A percentile compares a stretch with the other conserved stretches of the same genome.
These are phyloP conservation scores for Pithys albifrons DNA, from an alignment of 2,113 vertebrate species.

Conservation along the genomic window DNA sequence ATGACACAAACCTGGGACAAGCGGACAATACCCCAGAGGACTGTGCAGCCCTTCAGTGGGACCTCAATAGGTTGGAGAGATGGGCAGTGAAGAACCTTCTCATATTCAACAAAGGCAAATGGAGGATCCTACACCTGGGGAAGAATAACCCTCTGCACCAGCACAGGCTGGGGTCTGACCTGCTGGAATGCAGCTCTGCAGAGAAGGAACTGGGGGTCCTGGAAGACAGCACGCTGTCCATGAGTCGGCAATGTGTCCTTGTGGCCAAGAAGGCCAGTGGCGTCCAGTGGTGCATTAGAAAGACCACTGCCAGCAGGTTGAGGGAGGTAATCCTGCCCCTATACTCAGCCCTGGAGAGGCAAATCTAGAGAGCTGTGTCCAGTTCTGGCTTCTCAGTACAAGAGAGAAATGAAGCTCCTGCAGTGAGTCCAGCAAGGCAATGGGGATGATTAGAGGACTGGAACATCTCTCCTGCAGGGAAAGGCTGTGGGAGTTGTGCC, in stretches of 20 bases:
- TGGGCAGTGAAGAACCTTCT: neutral
- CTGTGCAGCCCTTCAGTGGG: neutral
- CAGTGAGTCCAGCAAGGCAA: neutral
- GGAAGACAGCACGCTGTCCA: accelerated
- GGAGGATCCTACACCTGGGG: neutral
- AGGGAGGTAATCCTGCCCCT: neutral
- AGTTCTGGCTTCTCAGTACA: neutral
- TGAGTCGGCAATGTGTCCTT: neutral
- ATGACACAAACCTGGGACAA: accelerated
- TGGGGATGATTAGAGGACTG: neutral
- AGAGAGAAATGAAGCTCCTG: neutral
- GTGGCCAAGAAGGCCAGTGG: no score
- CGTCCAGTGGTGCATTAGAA: neutral
- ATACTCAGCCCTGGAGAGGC: neutral
- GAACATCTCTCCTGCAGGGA: neutral
- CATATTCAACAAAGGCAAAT: neutral
- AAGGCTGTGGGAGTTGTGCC: neutral
- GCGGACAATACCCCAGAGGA: accelerated
- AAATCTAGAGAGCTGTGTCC: no score
- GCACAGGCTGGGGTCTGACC: accelerated
- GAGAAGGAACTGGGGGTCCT: neutral
- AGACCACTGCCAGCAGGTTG: accelerated
- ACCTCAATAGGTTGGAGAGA: accelerated
- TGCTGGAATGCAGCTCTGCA: neutral
- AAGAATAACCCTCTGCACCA: accelerated